Base-by-base conservation (phyloP, 2,797 vertebrate species). In the Ataeniobius toweri region DNA sequence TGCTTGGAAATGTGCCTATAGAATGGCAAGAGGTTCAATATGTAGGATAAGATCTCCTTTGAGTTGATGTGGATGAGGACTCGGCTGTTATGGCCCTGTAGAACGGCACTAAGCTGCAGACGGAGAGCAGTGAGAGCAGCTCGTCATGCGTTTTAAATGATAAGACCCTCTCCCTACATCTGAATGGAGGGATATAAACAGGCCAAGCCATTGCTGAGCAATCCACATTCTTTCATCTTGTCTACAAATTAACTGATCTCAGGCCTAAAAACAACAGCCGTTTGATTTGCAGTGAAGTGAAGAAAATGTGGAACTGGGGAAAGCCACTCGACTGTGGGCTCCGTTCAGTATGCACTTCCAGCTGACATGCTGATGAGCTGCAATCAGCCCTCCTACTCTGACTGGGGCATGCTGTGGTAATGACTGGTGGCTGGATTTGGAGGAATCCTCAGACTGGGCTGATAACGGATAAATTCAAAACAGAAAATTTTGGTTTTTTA, bases 311-410 rank as follows among this genome's bases (percentile, higher is more conserved):
- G 55, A 77, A 69, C 78, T 0, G 0, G 79, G 75, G 77, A 80
- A 85, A 83, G 63, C 69, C 87, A 83, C 89, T 89, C 44, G 53
- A 88, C 80, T 80, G 44, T 65, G 81, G 48, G 61, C 81, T 78
- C 20, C 63, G 26, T 81, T 88, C 72, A 74, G 73, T 70, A 53
- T 78, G 36, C 36, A 50, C 83, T 56, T 89, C 88, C 83, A 85
- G 87, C 86, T 87, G 83, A 84, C 75, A 73, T 76, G 61, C 80
- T 91, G 86, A 91, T 90, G 87, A 91, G 88, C 83, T n/a, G 77
- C 86, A 91, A 89, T 88, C 91, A 90, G 78, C 59, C 85, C 74
- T 80, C 65, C 78, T 53, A 3, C 69, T 59, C 75, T 24, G 78
- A 70, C 80, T 73, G 81, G 78, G 74, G 83, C 84, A 74, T 76